These are phyloP conservation scores for Perca schrenkii DNA, from an alignment of 2,113 vertebrate species.

Conservation along the genomic window DNA sequence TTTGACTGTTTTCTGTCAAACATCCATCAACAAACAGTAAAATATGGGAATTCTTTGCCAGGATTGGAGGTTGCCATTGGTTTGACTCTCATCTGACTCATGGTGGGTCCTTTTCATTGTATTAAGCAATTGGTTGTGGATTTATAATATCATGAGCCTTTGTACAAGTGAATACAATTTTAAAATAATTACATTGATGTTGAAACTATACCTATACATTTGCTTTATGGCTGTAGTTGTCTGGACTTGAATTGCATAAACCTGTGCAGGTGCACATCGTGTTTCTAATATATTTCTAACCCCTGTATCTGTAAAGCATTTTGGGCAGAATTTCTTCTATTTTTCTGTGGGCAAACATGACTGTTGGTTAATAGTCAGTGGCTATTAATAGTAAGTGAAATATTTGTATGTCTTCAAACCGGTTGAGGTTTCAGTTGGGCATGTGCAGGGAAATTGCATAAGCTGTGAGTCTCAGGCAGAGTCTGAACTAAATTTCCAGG, in stretches of 20 bases:
- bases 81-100: background rate
- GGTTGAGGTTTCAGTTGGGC: background rate
- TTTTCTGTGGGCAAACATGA: background rate
- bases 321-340: background rate
- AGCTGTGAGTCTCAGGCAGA: constrained; percentile 30
- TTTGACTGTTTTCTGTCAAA: background rate
- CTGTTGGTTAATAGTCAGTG: background rate
- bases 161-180: background rate
- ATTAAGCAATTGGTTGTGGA: background rate
- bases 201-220: background rate
- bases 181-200: background rate
- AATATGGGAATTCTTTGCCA: background rate
- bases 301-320: background rate
- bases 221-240: background rate
- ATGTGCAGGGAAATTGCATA: constrained; percentile 17
- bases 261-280: background rate
- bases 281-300: background rate
- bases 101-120: background rate
- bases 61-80: background rate
- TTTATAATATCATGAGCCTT: background rate
- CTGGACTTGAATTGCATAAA: background rate
- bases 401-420: background rate
- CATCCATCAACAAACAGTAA: background rate
- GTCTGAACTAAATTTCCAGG: background rate
- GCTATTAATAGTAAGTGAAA: background rate